Conservation (phyloP, 2,797 vertebrate genomes). For the Scarus forsteni region DNA sequence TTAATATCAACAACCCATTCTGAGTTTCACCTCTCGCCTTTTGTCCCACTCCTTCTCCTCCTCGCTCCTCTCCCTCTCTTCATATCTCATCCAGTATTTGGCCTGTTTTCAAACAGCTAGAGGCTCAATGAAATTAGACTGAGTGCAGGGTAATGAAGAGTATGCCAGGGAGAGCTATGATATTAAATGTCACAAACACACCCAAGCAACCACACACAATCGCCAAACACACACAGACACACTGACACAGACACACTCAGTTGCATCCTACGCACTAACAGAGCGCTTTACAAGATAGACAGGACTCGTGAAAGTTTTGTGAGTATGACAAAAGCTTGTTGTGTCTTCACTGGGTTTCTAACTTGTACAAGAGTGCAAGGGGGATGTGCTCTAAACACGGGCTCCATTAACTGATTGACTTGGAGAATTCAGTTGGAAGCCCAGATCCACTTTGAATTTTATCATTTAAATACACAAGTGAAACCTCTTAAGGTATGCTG, state of each 20-base stretch:
- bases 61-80: slow-evolving; percentile 40
- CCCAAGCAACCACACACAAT: background rate
- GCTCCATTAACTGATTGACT: slow-evolving; percentile 67
- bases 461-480: slow-evolving; percentile 49
- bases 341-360: slow-evolving; percentile 30
- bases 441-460: slow-evolving; percentile 51
- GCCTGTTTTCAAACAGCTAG: slow-evolving; percentile 73
- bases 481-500: slow-evolving; percentile 43
- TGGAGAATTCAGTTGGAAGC: slow-evolving; percentile 60
- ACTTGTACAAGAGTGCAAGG: slow-evolving; percentile 41
- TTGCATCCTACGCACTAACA: slow-evolving; percentile 13
- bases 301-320: slow-evolving; percentile 37
- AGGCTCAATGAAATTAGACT: slow-evolving; percentile 77
- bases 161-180: slow-evolving; percentile 67
- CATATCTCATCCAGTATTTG: slow-evolving; percentile 65
- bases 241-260: slow-evolving; percentile 32
- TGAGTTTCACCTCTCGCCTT: slow-evolving; percentile 52
- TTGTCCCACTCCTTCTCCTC: slow-evolving; percentile 27
- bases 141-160: slow-evolving; percentile 75
- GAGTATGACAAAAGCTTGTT: slow-evolving; percentile 50
- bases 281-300: slow-evolving; percentile 17
- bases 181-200: slow-evolving; percentile 71
- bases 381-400: slow-evolving; percentile 28
- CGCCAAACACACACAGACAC: background rate
- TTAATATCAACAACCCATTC: slow-evolving; percentile 71